Evolutionary conservation across 1,140 invertebrate species (phyloP).

Genomic region (Aphelinus certus): DNA sequence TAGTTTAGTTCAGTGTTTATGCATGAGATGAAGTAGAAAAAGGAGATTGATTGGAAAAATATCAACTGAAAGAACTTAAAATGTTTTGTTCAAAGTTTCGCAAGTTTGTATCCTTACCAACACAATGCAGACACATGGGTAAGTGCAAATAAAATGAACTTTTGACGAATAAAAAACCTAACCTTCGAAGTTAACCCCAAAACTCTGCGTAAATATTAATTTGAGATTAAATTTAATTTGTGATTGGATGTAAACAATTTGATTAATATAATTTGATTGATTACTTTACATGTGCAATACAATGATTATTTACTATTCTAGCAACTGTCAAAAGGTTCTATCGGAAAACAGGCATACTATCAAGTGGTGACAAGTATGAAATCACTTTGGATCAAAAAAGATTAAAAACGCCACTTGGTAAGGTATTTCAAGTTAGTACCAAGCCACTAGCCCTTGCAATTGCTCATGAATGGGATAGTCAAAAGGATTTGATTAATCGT

Average conservation of each 20-base stretch:
- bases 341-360: constrained; percentile 73
- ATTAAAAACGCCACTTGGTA: constrained; percentile 87
- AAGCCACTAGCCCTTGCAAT: constrained; percentile 91
- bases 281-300: too few species aligned
- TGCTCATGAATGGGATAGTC: constrained; percentile 91
- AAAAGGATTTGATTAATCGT: constrained; percentile 80
- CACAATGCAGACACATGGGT: constrained; percentile 33
- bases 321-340: constrained; percentile 76
- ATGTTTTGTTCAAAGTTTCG: constrained; percentile 13
- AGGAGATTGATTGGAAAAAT: neutral
- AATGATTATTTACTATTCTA: constrained; percentile 41
- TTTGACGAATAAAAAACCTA: neutral
- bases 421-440: constrained; percentile 79
- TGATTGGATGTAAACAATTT: too few species aligned
- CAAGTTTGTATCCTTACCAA: constrained; percentile 14
- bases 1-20: neutral
- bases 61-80: neutral
- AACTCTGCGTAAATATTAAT: too few species aligned
- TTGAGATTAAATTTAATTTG: too few species aligned
- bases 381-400: constrained; percentile 84
- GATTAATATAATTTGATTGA: too few species aligned
- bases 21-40: neutral
- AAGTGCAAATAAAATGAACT: neutral
- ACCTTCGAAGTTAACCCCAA: neutral
- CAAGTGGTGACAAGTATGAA: constrained; percentile 73